Evolutionary conservation across 2,888 invertebrate genomes (phyloP), one percentile per base, ranked within the genome.

Genomic region (Danaus chrysippus): DNA sequence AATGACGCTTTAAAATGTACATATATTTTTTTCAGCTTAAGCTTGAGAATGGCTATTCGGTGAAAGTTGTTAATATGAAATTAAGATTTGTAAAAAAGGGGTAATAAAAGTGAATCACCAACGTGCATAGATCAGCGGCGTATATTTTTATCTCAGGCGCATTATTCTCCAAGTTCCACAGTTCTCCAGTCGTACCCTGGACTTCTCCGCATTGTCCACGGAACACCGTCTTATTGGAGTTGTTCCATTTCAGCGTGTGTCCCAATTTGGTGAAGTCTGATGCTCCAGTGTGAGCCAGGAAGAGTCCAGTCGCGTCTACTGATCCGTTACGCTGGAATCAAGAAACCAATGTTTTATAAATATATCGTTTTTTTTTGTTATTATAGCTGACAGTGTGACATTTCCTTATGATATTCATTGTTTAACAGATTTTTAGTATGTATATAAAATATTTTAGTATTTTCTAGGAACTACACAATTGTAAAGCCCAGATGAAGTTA

Each of bases 121-220:
- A 95, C 93, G 96, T 93, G 92, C 96, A 97, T 65, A 96, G 87
- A 84, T 97, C 97, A 0, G 95, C 88, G 0, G 94, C 92, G 81
- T 96, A 97, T 62, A 97, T 83, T 1, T 92, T 82, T 1, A 96
- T 86, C 34, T 90, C 87, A 10, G 92, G 81, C 53, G 92, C 92
- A 0, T 92, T 83, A 0, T 85, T 72, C 61, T 93, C 86, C 0
- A 96, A 95, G 13, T 96, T 95, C 93, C 95, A 96, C n/a, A 96
- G 83, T 82, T 97, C 97, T 0, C 97, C 97, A 0, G 94, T 93
- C 2, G 94, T 94, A 15, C 97, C 97, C 70, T 92, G 91, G 1
- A 97, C 93, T 46, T 74, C 75, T 1, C 93, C 94, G 76, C 97
- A 97, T 46, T 93, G 86, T 23, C 79, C 88, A 0, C 94, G 93